Evolutionary conservation across 92 coral and sea anemone species (phyloP), one percentile per base, ranked within the genome.

Genomic region (Chrysogorgia sp.): DNA sequence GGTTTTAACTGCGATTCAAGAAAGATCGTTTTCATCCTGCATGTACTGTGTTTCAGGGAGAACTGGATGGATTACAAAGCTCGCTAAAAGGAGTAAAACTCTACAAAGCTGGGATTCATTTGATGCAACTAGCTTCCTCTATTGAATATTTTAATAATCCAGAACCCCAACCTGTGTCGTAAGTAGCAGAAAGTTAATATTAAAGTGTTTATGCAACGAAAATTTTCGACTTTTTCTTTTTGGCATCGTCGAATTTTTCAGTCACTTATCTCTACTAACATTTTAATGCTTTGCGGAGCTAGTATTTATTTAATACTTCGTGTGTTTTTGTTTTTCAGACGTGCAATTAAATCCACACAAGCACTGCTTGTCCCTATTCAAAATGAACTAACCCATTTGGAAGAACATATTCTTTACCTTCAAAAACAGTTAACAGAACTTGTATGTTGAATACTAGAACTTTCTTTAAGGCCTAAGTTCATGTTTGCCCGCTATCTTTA

Each of bases 71-170:
- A 0, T 56, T 72, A 33, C 79, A 72, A 20, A 53, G 41, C 23
- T 72, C 65, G 0, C 65, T 72, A 15, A 72, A 72, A 72, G 79
- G 65, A 2, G 65, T 72, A 19, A 72, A 72, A 26, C 29, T 53
- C 28, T 72, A 72, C 65, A 72, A 72, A 37, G 79, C 79, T 53
- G 79, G 79, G 3, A 72, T 72, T 19, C 79, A 72, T 72, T 72
- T 72, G 29, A 72, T 72, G 65, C 79, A 72, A 50, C 58, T 72
- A 32, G 79, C 79, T 0, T 53, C 79, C 15, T 72, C 79, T 34
- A 52, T 72, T 22, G 79, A 72, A 26, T 21, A 64, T 26, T 49
- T 72, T 21, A 72, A 28, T 37, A 34, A 50, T 40, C 55, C 79
- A 15, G 53, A 47, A 15, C 43, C n/a, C n/a, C n/a, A n/a, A n/a